Evolutionary conservation across 1,140 invertebrate genomes (phyloP).

Genomic region (Triops longicaudatus): DNA sequence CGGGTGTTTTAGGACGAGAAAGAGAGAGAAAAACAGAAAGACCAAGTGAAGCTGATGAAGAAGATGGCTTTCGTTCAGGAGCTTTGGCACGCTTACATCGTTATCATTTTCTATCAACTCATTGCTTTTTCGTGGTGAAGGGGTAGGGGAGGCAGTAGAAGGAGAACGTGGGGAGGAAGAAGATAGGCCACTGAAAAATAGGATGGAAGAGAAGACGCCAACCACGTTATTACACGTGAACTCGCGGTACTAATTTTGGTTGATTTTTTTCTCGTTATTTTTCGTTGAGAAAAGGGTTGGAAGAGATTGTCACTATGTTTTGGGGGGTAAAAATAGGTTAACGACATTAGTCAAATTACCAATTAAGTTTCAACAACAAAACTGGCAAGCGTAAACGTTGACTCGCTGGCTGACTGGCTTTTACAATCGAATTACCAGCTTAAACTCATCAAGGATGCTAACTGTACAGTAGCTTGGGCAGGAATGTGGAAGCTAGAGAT

Average conservation of each 20-base stretch:
- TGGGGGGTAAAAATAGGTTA: background rate
- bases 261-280: too few species aligned
- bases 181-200: too few species aligned
- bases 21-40: background rate
- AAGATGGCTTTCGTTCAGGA: background rate
- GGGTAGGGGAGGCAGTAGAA: too few species aligned
- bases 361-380: conserved; percentile 13
- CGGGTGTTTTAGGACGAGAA: too few species aligned
- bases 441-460: background rate
- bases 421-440: background rate
- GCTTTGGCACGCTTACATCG: conserved; percentile 14
- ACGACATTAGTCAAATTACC: background rate
- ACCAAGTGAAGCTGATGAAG: conserved; percentile 2
- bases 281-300: too few species aligned
- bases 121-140: background rate
- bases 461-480: background rate
- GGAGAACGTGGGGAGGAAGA: too few species aligned
- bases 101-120: conserved; percentile 15
- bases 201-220: too few species aligned
- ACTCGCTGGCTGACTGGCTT: background rate
- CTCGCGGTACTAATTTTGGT: too few species aligned
- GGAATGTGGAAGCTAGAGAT: background rate
- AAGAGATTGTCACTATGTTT: too few species aligned
- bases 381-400: background rate
- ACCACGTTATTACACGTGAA: too few species aligned